phyloP scores from a whole-genome alignment of 2,113 vertebrate genomes.

The Pygoscelis antarcticus region DNA sequence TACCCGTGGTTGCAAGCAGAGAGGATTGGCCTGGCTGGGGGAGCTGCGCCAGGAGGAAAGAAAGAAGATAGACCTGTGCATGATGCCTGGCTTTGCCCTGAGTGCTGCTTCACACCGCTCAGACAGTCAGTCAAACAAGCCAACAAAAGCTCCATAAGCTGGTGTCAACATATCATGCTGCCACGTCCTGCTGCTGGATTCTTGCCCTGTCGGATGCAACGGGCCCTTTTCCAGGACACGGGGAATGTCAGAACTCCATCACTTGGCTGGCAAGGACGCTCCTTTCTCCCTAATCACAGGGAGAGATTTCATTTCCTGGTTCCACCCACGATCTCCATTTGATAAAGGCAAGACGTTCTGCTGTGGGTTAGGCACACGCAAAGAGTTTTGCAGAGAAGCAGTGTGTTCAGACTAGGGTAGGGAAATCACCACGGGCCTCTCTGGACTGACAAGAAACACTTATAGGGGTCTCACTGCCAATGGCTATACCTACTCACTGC shows the following conservation, averaged over 20 bases:
- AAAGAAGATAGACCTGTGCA: not conserved
- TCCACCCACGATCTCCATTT: constrained; percentile 46
- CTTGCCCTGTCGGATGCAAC: not conserved
- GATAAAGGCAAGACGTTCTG: not conserved
- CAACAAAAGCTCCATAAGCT: not conserved
- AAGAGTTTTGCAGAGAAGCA: not conserved
- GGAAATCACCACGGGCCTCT: not conserved
- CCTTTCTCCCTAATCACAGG: not conserved
- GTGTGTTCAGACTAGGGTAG: not conserved
- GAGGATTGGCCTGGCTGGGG: not conserved
- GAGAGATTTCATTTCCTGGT: constrained; percentile 56
- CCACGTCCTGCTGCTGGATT: rapidly evolving
- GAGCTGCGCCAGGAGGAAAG: not conserved
- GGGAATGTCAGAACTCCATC: constrained; percentile 5
- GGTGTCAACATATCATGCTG: not conserved
- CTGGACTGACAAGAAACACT: not conserved
- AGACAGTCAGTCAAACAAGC: not conserved
- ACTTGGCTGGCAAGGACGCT: not conserved
- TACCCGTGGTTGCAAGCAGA: not conserved
- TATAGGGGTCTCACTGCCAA: not conserved
- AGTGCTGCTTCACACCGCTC: not conserved
- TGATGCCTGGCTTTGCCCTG: not conserved
- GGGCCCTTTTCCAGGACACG: not conserved
- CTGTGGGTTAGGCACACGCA: not conserved
- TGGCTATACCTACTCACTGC: not conserved